Percentiles rank a stretch among this genome's conserved stretches.
phyloP scores from a whole-genome alignment of 2,797 vertebrate species.

The Lophius americanus region DNA sequence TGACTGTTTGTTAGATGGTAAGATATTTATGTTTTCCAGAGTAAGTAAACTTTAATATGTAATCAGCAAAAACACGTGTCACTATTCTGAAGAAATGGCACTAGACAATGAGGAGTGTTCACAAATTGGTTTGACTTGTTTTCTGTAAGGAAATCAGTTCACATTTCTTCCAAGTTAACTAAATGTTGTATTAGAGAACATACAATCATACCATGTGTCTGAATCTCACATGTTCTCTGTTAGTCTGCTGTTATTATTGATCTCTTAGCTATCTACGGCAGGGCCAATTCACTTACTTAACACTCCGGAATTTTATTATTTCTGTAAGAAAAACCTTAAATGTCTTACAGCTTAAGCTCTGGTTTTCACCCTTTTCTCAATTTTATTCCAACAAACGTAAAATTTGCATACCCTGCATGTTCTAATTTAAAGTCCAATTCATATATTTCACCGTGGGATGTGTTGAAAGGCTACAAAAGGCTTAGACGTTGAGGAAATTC shows the following conservation, averaged over 20 bases:
- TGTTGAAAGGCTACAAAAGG: too few species aligned
- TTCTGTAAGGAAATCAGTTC: neutral
- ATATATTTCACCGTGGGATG: too few species aligned
- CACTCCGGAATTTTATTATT: too few species aligned
- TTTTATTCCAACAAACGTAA: too few species aligned
- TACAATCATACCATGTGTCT: neutral
- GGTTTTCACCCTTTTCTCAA: too few species aligned
- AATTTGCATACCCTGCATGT: too few species aligned
- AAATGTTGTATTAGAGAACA: neutral
- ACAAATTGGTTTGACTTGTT: constrained; percentile 3
- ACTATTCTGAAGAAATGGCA: constrained; percentile 29
- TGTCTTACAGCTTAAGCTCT: too few species aligned
- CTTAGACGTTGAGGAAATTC: too few species aligned
- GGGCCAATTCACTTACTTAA: too few species aligned
- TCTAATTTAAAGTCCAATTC: too few species aligned
- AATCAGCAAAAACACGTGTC: neutral
- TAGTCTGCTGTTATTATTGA: neutral
- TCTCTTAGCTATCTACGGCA: neutral
- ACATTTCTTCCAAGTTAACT: neutral
- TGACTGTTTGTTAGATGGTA: constrained; percentile 96
- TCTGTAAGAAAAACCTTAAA: too few species aligned
- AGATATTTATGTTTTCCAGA: constrained; percentile 31
- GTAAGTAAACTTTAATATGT: neutral
- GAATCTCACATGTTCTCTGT: neutral
- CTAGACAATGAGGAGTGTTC: constrained; percentile 56